phyloP scores from a whole-genome alignment of 2,113 vertebrate species.

The Toxotes jaculatrix region DNA sequence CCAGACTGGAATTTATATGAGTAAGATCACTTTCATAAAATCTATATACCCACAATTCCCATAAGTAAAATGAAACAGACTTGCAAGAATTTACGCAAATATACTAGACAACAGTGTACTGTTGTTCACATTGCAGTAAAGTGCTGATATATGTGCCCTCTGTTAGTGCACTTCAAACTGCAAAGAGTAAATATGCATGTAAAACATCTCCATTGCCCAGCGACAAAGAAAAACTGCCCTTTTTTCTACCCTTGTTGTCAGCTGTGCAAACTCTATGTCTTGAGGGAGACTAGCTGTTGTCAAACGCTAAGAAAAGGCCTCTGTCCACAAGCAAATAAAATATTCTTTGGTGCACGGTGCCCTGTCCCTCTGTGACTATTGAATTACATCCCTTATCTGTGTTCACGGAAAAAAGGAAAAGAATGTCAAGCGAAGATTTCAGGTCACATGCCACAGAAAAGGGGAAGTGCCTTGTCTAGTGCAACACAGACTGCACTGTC shows the following conservation, averaged over 20 bases:
- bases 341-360: constrained; percentile 60
- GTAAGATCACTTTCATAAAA: neutral
- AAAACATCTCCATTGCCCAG: constrained; percentile 25
- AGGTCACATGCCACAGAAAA: constrained; percentile 63
- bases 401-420: constrained; percentile 60
- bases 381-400: constrained; percentile 71
- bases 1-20: constrained; percentile 11
- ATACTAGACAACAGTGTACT: neutral
- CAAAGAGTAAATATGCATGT: constrained; percentile 44
- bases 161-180: constrained; percentile 24
- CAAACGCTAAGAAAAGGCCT: constrained; percentile 64
- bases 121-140: constrained; percentile 2
- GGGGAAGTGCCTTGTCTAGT: constrained; percentile 56
- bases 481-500: constrained; percentile 74
- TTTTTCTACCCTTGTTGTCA: constrained; percentile 39
- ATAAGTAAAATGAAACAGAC: neutral
- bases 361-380: constrained; percentile 75
- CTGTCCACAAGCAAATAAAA: constrained; percentile 65
- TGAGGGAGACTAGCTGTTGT: constrained; percentile 57
- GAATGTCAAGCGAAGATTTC: constrained; percentile 76
- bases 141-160: neutral
- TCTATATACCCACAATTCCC: neutral
- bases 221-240: constrained; percentile 24
- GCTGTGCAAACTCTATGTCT: constrained; percentile 47
- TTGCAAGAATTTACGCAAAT: constrained; percentile 14